These are phyloP conservation scores for Caenorhabditis panamensis DNA, from an alignment of 2,888 invertebrate genomes.

Conservation along the genomic window DNA sequence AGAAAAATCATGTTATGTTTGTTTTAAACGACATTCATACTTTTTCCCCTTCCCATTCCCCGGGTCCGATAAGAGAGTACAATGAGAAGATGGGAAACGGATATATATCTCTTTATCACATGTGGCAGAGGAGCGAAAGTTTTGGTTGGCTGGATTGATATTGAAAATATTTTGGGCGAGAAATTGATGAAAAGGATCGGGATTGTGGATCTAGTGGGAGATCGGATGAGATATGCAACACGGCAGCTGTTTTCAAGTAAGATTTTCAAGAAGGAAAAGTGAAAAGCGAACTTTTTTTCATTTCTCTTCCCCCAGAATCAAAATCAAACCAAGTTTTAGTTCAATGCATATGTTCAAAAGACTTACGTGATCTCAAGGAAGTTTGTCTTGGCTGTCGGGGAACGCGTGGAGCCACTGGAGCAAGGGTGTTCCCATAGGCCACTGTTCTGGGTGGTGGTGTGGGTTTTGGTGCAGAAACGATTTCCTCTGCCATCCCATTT, in stretches of 20 bases:
- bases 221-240: neutral
- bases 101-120: constrained; percentile 50
- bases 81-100: constrained; percentile 23
- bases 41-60: constrained; percentile 17
- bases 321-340: constrained; percentile 6
- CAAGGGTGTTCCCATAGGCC: constrained; percentile 35
- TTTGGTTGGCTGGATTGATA: constrained; percentile 22
- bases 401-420: constrained; percentile 21
- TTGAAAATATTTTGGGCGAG: constrained; percentile 32
- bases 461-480: constrained; percentile 37
- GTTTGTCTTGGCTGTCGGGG: constrained; percentile 55
- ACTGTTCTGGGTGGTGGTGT: constrained; percentile 48
- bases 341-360: constrained; percentile 23
- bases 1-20: constrained; percentile 42
- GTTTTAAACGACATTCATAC: constrained; percentile 59
- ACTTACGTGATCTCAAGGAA: constrained; percentile 53
- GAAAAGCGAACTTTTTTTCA: constrained; percentile 15
- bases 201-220: neutral
- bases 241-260: constrained; percentile 44
- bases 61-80: constrained; percentile 56
- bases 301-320: neutral
- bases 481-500: constrained; percentile 31
- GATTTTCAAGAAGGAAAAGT: constrained; percentile 4
- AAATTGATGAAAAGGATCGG: constrained; percentile 35
- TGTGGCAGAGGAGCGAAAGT: constrained; percentile 15